These are phyloP conservation scores for Antedon bifida DNA, from an alignment of 35 echinoderm and acorn worm species.

Conservation along the genomic window DNA sequence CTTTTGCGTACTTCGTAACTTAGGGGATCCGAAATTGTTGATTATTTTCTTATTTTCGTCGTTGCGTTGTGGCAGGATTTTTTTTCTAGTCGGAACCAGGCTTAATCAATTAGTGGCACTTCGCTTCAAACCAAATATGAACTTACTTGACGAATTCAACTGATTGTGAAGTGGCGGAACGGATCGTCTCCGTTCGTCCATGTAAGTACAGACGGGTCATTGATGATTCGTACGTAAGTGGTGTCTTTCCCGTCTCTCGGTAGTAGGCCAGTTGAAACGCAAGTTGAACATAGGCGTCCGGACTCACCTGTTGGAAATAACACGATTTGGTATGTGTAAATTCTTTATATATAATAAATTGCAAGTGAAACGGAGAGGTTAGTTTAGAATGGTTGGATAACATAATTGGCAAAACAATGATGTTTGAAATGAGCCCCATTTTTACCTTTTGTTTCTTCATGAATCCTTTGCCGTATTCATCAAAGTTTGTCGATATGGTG, in stretches of 20 bases:
- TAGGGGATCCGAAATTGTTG: no score
- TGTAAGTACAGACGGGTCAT: conserved; percentile 38
- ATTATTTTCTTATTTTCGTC: no score
- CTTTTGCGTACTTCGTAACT: no score
- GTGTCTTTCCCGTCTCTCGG: conserved; percentile 29
- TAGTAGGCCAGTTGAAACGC: conserved; percentile 49
- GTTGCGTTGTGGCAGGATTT: no score
- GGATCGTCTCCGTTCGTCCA: conserved; percentile 51
- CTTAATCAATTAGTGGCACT: no score
- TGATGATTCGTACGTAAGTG: conserved; percentile 56
- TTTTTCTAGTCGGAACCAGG: no score
- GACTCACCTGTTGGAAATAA: conserved; percentile 34
- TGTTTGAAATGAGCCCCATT: not conserved
- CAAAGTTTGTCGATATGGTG: conserved; percentile 18
- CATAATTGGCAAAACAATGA: no score
- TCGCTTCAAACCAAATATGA: not conserved
- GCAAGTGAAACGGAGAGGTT: no score
- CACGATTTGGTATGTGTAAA: not conserved
- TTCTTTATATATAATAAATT: no score
- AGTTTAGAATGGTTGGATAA: no score
- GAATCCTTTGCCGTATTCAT: conserved; percentile 62
- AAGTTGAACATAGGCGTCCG: conserved; percentile 49
- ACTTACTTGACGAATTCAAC: conserved; percentile 49
- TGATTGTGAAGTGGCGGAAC: conserved; percentile 38
- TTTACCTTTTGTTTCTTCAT: conserved; percentile 69